These are phyloP conservation scores for Athetis lepigone DNA, from an alignment of 2,888 invertebrate genomes.

Conservation along the genomic window DNA sequence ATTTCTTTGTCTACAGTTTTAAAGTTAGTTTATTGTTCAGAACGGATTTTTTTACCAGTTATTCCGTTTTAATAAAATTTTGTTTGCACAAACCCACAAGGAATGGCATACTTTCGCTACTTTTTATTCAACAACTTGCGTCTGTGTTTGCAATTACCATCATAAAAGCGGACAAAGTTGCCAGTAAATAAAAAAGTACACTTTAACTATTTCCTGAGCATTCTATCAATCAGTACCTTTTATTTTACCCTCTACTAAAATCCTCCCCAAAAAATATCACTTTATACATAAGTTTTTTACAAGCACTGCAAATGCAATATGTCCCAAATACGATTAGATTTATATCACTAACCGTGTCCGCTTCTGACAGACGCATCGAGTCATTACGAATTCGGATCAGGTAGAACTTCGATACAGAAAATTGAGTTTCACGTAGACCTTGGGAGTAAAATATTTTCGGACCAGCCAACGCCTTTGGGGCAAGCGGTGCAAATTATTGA, in stretches of 20 bases:
- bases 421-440: constrained; percentile 81
- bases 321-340: constrained; percentile 52
- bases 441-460: constrained; percentile 73
- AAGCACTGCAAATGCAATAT: constrained; percentile 55
- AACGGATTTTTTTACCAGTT: no score
- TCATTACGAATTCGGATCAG: constrained; percentile 75
- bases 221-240: background rate
- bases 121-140: no score
- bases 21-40: no score
- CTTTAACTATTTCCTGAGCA: background rate
- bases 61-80: no score
- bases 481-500: constrained; percentile 73
- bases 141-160: no score
- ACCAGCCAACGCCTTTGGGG: constrained; percentile 56
- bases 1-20: no score
- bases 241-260: background rate
- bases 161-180: no score
- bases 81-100: no score
- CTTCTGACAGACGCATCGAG: constrained; percentile 62
- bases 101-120: no score
- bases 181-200: no score
- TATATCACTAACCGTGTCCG: constrained; percentile 61
- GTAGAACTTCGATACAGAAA: constrained; percentile 80
- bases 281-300: constrained; percentile 37
- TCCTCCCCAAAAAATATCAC: background rate